A percentile compares a stretch with the other conserved stretches of the same genome.
Conservation (phyloP, 2,797 vertebrate genomes). For the Lutjanus campechanus region DNA sequence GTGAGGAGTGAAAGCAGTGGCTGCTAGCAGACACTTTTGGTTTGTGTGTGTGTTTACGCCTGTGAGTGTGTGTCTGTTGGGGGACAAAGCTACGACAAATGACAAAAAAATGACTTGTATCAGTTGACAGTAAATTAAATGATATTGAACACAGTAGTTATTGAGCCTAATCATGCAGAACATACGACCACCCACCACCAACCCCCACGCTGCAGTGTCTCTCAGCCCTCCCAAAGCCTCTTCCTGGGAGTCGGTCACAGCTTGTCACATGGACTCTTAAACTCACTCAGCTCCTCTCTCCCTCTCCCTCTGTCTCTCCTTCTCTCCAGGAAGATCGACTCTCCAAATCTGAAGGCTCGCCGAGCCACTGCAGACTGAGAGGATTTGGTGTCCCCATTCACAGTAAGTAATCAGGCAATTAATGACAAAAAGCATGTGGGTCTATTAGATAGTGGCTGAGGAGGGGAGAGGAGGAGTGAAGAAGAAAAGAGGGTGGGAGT, state of each 20-base stretch:
- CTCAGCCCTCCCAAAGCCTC: conserved; percentile 73
- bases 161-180: conserved; percentile 33
- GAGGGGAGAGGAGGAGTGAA: conserved; percentile 36
- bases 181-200: conserved; percentile 17
- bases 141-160: conserved; percentile 30
- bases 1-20: conserved; percentile 55
- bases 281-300: conserved; percentile 53
- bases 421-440: conserved; percentile 85
- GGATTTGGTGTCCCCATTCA: conserved; percentile 87
- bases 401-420: conserved; percentile 86
- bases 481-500: conserved; percentile 41
- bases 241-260: conserved; percentile 75
- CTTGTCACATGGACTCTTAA: conserved; percentile 75
- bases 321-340: conserved; percentile 70
- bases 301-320: conserved; percentile 19
- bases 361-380: conserved; percentile 75
- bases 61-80: conserved; percentile 9
- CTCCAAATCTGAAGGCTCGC: conserved; percentile 79
- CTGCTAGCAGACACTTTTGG: conserved; percentile 32
- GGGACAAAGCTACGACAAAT: conserved; percentile 21
- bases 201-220: conserved; percentile 25
- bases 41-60: conserved; percentile 3
- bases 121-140: conserved; percentile 38
- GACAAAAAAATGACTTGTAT: conserved; percentile 31
- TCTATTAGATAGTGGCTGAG: conserved; percentile 81